A percentile compares a stretch with the other conserved stretches of the same genome.
Conservation (phyloP, 2,888 invertebrate genomes). For the Tenthredo scrophulariae region DNA sequence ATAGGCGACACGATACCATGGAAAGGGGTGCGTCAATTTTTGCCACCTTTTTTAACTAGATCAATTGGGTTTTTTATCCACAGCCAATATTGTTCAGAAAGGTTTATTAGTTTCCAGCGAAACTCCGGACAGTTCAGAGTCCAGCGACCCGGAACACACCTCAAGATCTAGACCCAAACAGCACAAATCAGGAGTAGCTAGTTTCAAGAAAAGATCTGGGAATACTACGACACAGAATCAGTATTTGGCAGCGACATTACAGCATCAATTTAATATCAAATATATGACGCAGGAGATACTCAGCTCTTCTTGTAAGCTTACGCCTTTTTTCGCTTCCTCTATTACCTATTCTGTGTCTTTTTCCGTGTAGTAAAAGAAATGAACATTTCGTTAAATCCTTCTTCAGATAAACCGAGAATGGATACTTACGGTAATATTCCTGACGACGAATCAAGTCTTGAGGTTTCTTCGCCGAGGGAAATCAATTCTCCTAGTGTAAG, state of each 20-base stretch:
- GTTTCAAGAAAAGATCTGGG: constrained; percentile 73
- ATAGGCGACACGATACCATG: constrained; percentile 74
- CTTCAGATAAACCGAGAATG: constrained; percentile 74
- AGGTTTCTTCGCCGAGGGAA: constrained; percentile 84
- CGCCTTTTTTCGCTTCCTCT: constrained; percentile 10
- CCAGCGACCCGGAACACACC: constrained; percentile 74
- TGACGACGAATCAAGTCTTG: constrained; percentile 85
- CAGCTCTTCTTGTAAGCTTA: constrained; percentile 77
- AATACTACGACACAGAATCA: constrained; percentile 72
- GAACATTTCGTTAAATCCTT: constrained; percentile 58
- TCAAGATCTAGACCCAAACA: constrained; percentile 71
- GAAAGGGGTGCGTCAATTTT: constrained; percentile 72
- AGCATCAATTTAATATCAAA: constrained; percentile 75
- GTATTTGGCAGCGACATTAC: constrained; percentile 70
- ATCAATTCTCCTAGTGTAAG: constrained; percentile 83
- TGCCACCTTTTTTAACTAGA: not conserved
- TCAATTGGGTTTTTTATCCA: not conserved
- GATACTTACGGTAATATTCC: constrained; percentile 79
- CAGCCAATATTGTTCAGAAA: constrained; percentile 3
- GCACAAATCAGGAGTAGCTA: constrained; percentile 67
- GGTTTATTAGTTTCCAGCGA: constrained; percentile 72
- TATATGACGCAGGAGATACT: constrained; percentile 78
- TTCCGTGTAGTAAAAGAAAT: not conserved
- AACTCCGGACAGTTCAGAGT: constrained; percentile 75
- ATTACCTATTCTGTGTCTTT: not conserved